phyloP scores from a whole-genome alignment of 2,113 vertebrate genomes.

The Oriolus oriolus region DNA sequence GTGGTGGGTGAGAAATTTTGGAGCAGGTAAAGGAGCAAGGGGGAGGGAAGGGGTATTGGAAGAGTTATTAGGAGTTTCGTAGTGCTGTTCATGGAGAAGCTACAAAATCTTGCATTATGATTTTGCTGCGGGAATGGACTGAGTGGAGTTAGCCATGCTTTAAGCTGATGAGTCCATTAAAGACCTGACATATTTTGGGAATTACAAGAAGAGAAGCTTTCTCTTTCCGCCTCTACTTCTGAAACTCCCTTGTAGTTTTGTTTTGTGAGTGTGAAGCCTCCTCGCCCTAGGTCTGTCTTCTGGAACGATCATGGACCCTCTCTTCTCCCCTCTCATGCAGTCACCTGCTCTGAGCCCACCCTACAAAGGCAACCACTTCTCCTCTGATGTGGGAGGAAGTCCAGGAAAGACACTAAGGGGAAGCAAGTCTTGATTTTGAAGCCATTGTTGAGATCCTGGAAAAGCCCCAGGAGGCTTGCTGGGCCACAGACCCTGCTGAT shows the following conservation, averaged over 20 bases:
- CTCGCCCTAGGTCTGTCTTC: not conserved
- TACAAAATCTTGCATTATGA: not conserved
- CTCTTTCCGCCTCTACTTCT: not conserved
- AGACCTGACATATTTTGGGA: not conserved
- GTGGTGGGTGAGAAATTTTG: constrained; percentile 35
- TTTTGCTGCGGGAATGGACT: not conserved
- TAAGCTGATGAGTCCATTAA: not conserved
- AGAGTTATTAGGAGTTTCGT: not conserved
- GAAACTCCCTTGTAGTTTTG: not conserved
- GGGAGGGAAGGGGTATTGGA: not conserved
- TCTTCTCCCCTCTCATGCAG: not conserved
- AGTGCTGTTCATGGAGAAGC: not conserved
- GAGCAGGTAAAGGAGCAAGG: constrained; percentile 15
- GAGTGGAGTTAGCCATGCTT: not conserved
- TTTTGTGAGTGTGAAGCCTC: not conserved
- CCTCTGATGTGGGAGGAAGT: not conserved
- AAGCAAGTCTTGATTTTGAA: not conserved
- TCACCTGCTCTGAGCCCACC: not conserved
- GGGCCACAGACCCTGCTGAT: not conserved
- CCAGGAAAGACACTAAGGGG: not conserved
- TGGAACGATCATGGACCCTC: not conserved
- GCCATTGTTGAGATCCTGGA: not conserved
- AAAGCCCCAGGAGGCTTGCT: not conserved
- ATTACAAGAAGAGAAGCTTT: not conserved
- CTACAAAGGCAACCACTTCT: not conserved